Percentiles rank a stretch among this genome's conserved stretches.
Conservation (phyloP, 2,797 vertebrate genomes). For the Hipposideros larvatus region DNA sequence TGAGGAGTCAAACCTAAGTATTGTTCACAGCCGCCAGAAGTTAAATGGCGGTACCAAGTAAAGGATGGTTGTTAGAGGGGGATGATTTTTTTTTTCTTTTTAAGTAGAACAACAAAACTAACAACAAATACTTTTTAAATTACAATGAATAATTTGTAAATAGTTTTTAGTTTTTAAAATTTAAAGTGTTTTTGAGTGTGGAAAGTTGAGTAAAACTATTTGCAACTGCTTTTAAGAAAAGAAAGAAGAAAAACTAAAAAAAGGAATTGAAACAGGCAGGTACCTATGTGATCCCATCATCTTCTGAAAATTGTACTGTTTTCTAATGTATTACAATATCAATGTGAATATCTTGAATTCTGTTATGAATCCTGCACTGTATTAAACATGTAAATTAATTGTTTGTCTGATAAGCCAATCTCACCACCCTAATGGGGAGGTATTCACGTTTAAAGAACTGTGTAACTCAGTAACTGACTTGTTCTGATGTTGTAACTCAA, state of each 20-base stretch:
- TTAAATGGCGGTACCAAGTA: slow-evolving; percentile 60
- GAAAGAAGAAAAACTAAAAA: slow-evolving; percentile 36
- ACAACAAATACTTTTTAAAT: slow-evolving; percentile 76
- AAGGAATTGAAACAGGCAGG: slow-evolving; percentile 76
- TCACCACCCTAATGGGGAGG: slow-evolving; percentile 78
- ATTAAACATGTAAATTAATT: slow-evolving; percentile 88
- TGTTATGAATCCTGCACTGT: slow-evolving; percentile 88
- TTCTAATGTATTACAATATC: slow-evolving; percentile 85
- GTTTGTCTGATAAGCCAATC: slow-evolving; percentile 87
- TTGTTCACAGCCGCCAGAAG: slow-evolving; percentile 55
- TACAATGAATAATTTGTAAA: slow-evolving; percentile 82
- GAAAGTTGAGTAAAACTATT: slow-evolving; percentile 80
- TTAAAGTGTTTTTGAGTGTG: slow-evolving; percentile 81
- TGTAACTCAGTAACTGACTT: slow-evolving; percentile 88
- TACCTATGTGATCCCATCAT: slow-evolving; percentile 66
- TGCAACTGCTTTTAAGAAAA: slow-evolving; percentile 74
- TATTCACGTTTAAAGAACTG: slow-evolving; percentile 85
- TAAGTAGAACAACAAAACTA: slow-evolving; percentile 28
- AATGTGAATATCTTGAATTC: slow-evolving; percentile 88
- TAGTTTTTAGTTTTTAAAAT: slow-evolving; percentile 75
- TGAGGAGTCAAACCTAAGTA: neutral
- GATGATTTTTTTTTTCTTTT: neutral
- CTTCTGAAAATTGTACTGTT: slow-evolving; percentile 84
- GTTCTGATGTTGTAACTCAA: slow-evolving; percentile 90
- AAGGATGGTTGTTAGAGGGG: slow-evolving; percentile 49